phyloP scores from a whole-genome alignment of 2,113 vertebrate species.

The Uropsilus gracilis region DNA sequence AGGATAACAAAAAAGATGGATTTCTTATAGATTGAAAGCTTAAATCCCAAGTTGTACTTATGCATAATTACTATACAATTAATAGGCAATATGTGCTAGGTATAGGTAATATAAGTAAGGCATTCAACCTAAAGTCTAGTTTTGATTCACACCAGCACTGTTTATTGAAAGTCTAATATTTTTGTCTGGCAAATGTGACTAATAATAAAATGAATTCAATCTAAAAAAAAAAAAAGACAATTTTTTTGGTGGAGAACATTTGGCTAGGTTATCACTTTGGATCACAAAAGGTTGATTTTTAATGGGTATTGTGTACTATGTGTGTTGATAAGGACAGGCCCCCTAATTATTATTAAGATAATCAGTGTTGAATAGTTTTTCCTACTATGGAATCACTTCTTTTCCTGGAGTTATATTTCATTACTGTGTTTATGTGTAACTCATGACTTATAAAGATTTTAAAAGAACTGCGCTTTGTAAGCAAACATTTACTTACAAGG shows the following conservation, averaged over 20 bases:
- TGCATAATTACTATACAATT: too few relatives aligned
- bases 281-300: neutral
- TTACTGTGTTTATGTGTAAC: neutral
- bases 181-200: too few relatives aligned
- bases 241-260: neutral
- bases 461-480: neutral
- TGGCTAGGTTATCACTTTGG: neutral
- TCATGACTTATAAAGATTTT: neutral
- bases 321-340: neutral
- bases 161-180: too few relatives aligned
- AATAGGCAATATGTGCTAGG: too few relatives aligned
- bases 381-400: neutral
- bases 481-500: neutral
- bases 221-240: too few relatives aligned
- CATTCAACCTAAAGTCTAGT: too few relatives aligned
- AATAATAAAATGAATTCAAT: too few relatives aligned
- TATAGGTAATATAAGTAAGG: too few relatives aligned
- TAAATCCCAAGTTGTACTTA: too few relatives aligned
- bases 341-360: neutral
- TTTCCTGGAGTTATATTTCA: conserved; percentile 38
- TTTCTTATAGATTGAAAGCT: too few relatives aligned
- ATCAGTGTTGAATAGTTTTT: neutral
- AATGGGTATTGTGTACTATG: neutral
- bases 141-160: too few relatives aligned
- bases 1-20: too few relatives aligned